Base-by-base conservation (phyloP, 2,888 invertebrate species). In the Cryptocephalus primarius region DNA sequence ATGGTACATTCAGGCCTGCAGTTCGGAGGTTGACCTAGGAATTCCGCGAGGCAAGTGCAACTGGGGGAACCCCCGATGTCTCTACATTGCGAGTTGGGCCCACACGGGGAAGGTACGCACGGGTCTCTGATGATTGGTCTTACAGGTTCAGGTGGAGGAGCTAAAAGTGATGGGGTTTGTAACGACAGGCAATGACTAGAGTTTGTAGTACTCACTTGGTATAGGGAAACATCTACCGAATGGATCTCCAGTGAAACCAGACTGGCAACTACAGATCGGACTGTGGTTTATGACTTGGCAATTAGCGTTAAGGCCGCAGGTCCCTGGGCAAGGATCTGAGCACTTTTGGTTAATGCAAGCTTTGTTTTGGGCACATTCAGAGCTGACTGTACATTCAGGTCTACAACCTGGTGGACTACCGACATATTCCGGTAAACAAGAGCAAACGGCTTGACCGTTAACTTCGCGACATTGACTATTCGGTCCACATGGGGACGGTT, bases 1-100 rank as follows among this genome's bases (percentile, higher is more conserved):
- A 85, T 79, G 10, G 78, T 77, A 66, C 88, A 88, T 68, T 88
- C 88, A 8, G 88, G 87, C 33, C 83, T 75, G 64, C 88, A 88
- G 58, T 83, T 82, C 45, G 86, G 84, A 44, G 88, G 85, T 53
- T 79, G 79, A 42, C 88, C 88, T 52, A 78, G 75, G 61, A 81
- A 88, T 58, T 77, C 80, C 34, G 78, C 70, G 48, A 82, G 66
- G 63, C 89, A 89, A 44, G 85, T 79, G 63, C 89, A 90, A 9
- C 82, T 79, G 33, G 87, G 84, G 22, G 73, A 70, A 39, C 78
- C 78, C 50, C 80, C 78, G n/a, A 77, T 70, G 56, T 82, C 79
- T 48, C 80, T 75, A 61, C 89, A 90, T 62, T 84, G 76, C 10
- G 88, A 81, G 63, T 85, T 83, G 13, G 82, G 78, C 31, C 89